These are phyloP conservation scores for Gobionotothen gibberifrons DNA, from an alignment of 2,797 vertebrate genomes.

Conservation along the genomic window DNA sequence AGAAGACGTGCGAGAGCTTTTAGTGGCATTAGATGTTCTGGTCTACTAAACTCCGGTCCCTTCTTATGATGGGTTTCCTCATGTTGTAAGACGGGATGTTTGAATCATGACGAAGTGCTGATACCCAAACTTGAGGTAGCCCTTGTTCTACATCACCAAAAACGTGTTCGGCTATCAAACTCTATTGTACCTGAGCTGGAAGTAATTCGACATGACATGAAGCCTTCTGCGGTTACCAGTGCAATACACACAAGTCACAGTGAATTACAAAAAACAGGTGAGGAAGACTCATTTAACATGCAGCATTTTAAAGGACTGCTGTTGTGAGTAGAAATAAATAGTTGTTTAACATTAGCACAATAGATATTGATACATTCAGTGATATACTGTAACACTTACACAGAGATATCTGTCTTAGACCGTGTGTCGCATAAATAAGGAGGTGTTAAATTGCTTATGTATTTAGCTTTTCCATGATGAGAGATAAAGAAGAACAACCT, in stretches of 20 bases:
- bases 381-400: background rate
- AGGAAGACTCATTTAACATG: background rate
- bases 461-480: background rate
- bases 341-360: background rate
- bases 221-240: background rate
- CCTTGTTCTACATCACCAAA: background rate
- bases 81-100: background rate
- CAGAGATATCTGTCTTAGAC: too few relatives aligned
- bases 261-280: background rate
- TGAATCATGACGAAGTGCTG: background rate
- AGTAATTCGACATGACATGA: background rate
- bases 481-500: background rate
- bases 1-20: background rate
- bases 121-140: background rate
- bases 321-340: background rate
- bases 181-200: background rate
- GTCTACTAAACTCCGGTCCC: background rate
- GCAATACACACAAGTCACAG: background rate
- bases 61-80: background rate
- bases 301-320: background rate
- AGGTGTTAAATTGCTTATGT: background rate
- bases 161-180: background rate
- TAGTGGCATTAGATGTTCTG: background rate
- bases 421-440: too few relatives aligned
- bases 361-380: background rate